These are phyloP conservation scores for Chelonoidis abingdonii DNA, from an alignment of 2,113 vertebrate genomes.

Conservation along the genomic window DNA sequence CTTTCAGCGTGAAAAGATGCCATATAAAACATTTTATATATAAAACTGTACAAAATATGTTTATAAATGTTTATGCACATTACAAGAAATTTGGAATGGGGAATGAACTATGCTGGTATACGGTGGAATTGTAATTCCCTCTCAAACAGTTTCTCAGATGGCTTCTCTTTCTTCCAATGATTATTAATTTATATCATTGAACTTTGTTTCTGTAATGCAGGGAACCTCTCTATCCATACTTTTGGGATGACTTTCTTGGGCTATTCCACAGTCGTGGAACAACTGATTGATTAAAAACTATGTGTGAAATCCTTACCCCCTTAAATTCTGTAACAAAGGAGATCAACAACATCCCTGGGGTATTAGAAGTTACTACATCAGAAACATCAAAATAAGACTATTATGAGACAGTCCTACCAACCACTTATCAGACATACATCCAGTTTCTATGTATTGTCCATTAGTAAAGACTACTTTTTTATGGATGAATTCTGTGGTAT, in stretches of 20 bases:
- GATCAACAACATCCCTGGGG: background rate
- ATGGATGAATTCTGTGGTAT: background rate
- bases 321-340: background rate
- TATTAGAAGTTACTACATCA: background rate
- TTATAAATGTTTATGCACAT: background rate
- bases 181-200: conserved; percentile 42
- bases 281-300: background rate
- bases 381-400: background rate
- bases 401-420: background rate
- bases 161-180: conserved; percentile 34
- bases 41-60: background rate
- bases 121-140: conserved; percentile 22
- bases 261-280: background rate
- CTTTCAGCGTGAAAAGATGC: background rate
- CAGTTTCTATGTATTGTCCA: background rate
- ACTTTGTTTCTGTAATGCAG: background rate
- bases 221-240: background rate
- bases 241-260: background rate
- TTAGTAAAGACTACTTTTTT: background rate
- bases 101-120: background rate
- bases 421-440: background rate
- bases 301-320: background rate
- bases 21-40: background rate
- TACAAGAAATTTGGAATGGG: conserved; percentile 38
- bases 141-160: background rate